Conservation (phyloP, 92 coral and sea anemone genomes). For the Phenganax stokvisi region DNA sequence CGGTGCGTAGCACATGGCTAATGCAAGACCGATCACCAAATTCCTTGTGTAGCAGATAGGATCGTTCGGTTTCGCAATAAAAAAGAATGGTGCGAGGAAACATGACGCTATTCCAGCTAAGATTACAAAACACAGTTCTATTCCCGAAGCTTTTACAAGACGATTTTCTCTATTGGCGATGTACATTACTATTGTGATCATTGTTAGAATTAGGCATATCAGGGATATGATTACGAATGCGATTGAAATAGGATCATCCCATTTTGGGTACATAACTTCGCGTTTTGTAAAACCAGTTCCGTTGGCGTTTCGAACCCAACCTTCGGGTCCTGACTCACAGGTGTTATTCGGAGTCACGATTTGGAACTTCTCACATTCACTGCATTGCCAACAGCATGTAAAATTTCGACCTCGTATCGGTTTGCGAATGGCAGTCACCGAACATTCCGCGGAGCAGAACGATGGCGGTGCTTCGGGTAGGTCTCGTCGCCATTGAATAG, state of each 20-base stretch:
- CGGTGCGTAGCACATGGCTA: conserved; percentile 77
- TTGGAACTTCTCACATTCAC: conserved; percentile 46
- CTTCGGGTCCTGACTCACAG: conserved; percentile 57
- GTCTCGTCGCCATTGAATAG: conserved; percentile 48
- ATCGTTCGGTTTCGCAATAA: conserved; percentile 31
- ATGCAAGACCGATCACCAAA: conserved; percentile 26
- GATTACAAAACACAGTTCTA: conserved; percentile 53
- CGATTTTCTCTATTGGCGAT: conserved; percentile 50
- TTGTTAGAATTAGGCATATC: conserved; percentile 51
- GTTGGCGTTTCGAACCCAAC: conserved; percentile 50
- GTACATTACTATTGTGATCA: conserved; percentile 51
- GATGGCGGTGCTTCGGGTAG: conserved; percentile 48
- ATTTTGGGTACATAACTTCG: conserved; percentile 57
- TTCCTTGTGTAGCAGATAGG: conserved; percentile 30
- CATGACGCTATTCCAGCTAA: conserved; percentile 26
- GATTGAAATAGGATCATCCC: conserved; percentile 47
- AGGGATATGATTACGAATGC: conserved; percentile 42
- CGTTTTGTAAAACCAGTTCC: conserved; percentile 51
- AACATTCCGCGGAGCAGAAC: conserved; percentile 63
- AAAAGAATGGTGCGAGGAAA: conserved; percentile 22
- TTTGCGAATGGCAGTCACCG: conserved; percentile 41
- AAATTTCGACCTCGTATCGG: conserved; percentile 34
- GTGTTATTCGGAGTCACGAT: conserved; percentile 52
- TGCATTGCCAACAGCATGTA: conserved; percentile 75
- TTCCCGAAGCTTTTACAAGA: conserved; percentile 82